These are phyloP conservation scores for Ligdia adustata DNA, from an alignment of 2,888 invertebrate species.

Conservation along the genomic window DNA sequence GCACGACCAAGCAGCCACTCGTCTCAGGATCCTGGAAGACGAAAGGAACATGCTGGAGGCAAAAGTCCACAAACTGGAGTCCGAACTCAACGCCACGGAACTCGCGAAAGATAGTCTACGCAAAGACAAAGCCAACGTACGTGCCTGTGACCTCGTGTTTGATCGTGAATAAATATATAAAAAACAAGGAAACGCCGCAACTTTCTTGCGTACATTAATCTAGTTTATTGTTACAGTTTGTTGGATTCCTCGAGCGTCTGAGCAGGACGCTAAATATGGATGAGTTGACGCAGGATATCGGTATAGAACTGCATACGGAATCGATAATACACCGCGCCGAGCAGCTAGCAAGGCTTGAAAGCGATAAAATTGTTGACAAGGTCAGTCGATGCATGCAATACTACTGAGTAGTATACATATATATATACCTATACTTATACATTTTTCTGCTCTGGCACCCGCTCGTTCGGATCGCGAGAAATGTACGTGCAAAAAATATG, in stretches of 20 bases:
- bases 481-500: constrained; percentile 20
- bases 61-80: constrained; percentile 90
- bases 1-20: constrained; percentile 86
- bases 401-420: constrained; percentile 6
- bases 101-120: constrained; percentile 88
- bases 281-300: constrained; percentile 91
- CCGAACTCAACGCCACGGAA: constrained; percentile 90
- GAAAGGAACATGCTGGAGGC: constrained; percentile 90
- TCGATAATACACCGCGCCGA: constrained; percentile 93
- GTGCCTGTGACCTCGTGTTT: constrained; percentile 40
- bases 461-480: constrained; percentile 19
- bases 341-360: constrained; percentile 91
- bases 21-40: constrained; percentile 88
- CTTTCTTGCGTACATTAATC: constrained; percentile 26
- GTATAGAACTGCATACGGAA: constrained; percentile 92
- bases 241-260: constrained; percentile 92
- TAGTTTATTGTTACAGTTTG: constrained; percentile 83
- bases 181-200: constrained; percentile 22
- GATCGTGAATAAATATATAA: constrained; percentile 18
- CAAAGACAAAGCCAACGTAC: constrained; percentile 91
- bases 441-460: constrained; percentile 18
- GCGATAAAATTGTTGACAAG: constrained; percentile 93
- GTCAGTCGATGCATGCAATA: constrained; percentile 67
- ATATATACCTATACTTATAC: neutral
- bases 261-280: constrained; percentile 93